A percentile compares a stretch with the other conserved stretches of the same genome.
These are phyloP conservation scores for Heliconius erato DNA, from an alignment of 2,888 invertebrate species.

Conservation along the genomic window DNA sequence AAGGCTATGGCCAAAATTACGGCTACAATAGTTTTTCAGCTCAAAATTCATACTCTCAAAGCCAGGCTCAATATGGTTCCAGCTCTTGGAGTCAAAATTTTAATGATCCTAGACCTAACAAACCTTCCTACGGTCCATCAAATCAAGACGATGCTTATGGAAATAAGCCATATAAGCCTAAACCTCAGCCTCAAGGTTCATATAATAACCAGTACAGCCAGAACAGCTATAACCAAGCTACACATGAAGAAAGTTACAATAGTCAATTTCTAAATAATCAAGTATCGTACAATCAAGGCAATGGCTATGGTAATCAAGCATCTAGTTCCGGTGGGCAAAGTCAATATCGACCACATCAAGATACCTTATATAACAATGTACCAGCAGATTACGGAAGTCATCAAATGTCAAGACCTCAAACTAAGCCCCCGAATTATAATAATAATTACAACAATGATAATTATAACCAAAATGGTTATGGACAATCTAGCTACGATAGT, in stretches of 20 bases:
- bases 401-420: constrained; percentile 12
- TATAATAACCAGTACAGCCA: constrained; percentile 46
- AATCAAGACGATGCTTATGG: constrained; percentile 29
- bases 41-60: constrained; percentile 47
- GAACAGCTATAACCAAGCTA: constrained; percentile 48
- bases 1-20: constrained; percentile 50
- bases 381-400: constrained; percentile 1
- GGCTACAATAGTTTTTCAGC: constrained; percentile 49
- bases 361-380: not conserved
- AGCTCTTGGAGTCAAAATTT: constrained; percentile 41
- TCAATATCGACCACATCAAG: constrained; percentile 14
- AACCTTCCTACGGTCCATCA: constrained; percentile 43
- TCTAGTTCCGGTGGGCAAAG: not conserved
- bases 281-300: constrained; percentile 43
- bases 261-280: constrained; percentile 14
- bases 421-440: constrained; percentile 4
- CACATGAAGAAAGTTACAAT: constrained; percentile 51
- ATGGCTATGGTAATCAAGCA: constrained; percentile 43
- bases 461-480: constrained; percentile 42
- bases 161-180: constrained; percentile 43
- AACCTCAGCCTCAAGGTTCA: constrained; percentile 45
- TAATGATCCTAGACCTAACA: constrained; percentile 49
- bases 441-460: constrained; percentile 35
- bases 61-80: constrained; percentile 47
- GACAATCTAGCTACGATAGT: constrained; percentile 24